phyloP scores from a whole-genome alignment of 2,113 vertebrate species.

The Toxostoma redivivum region DNA sequence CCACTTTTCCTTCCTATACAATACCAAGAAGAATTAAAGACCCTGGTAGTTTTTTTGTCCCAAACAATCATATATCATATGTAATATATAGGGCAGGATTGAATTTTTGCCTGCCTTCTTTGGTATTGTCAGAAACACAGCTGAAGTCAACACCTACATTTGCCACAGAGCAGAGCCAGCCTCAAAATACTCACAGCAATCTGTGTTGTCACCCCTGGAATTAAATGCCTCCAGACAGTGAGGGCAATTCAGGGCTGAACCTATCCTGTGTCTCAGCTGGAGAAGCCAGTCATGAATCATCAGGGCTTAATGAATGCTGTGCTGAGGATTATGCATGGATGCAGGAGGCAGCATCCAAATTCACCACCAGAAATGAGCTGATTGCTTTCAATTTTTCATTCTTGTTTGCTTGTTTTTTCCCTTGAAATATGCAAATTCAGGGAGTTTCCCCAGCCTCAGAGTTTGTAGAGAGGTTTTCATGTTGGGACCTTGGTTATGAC shows the following conservation, averaged over 20 bases:
- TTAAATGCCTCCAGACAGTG: neutral
- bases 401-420: neutral
- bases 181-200: neutral
- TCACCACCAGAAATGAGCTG: slow-evolving; percentile 7
- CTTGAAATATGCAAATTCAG: neutral
- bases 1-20: neutral
- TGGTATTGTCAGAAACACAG: neutral
- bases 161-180: neutral
- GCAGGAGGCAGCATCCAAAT: neutral
- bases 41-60: neutral
- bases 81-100: neutral
- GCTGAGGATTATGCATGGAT: neutral
- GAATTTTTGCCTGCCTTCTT: neutral
- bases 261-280: neutral
- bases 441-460: neutral
- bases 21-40: neutral
- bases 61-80: neutral
- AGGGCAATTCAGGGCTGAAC: neutral
- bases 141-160: neutral
- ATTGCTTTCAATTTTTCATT: neutral
- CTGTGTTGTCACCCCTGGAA: neutral
- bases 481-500: neutral
- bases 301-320: neutral
- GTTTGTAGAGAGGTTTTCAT: neutral
- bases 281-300: slow-evolving; percentile 28